These are phyloP conservation scores for Leucania comma DNA, from an alignment of 2,888 invertebrate species.

Conservation along the genomic window DNA sequence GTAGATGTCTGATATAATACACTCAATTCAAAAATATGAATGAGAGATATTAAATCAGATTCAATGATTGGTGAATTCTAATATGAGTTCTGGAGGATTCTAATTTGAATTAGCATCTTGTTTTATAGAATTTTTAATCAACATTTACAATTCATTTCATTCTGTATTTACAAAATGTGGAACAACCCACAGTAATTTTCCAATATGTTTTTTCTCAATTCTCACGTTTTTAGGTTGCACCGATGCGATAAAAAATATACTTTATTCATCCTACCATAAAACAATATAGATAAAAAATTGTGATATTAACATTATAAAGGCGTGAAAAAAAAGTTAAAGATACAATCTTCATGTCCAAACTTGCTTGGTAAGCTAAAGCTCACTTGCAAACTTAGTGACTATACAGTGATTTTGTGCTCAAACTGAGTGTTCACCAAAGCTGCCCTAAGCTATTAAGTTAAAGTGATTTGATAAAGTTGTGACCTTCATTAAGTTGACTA, in stretches of 20 bases:
- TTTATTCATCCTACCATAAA: neutral
- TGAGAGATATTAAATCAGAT: neutral
- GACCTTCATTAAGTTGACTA: constrained; percentile 36
- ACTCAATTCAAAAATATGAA: neutral
- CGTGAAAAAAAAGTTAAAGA: constrained; percentile 9
- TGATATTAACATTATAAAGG: neutral
- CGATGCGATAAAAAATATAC: neutral
- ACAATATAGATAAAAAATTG: constrained; percentile 1
- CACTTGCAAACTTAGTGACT: constrained; percentile 26
- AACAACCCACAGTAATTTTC: neutral
- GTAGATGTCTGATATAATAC: neutral
- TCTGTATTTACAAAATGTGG: neutral
- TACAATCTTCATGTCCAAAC: constrained; percentile 2
- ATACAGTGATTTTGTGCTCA: constrained; percentile 52
- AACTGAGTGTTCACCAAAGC: constrained; percentile 66
- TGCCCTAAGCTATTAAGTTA: constrained; percentile 32
- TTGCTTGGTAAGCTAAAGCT: constrained; percentile 37
- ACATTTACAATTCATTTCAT: neutral
- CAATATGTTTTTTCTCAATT: neutral
- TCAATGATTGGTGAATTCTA: neutral
- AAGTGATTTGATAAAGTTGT: constrained; percentile 33
- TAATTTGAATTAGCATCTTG: too few species aligned
- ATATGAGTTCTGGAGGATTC: too few species aligned
- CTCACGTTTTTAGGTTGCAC: too few species aligned
- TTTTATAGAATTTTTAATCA: neutral